Evolutionary conservation across 2,797 vertebrate genomes (phyloP).

Genomic region (Protonibea diacanthus): DNA sequence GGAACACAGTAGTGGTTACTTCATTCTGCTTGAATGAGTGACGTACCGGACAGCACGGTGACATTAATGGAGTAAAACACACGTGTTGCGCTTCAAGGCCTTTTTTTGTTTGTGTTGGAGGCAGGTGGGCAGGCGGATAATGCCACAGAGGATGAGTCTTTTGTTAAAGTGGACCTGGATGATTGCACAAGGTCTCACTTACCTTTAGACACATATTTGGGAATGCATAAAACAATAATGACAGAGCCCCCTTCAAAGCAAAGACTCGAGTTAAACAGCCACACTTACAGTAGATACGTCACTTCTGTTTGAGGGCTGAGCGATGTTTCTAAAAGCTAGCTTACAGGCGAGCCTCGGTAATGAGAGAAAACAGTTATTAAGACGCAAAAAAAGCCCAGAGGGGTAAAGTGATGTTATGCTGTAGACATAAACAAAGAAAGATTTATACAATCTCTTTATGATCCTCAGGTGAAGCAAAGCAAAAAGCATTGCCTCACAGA

Average conservation of each 20-base stretch:
- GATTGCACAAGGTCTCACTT: conserved; percentile 27
- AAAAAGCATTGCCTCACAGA: background rate
- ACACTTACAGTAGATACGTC: conserved; percentile 6
- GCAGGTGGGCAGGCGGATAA: conserved; percentile 39
- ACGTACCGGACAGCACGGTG: background rate
- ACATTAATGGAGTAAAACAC: conserved; percentile 43
- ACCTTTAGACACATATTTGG: conserved; percentile 10
- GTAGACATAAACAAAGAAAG: conserved; percentile 30
- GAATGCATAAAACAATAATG: conserved; percentile 17
- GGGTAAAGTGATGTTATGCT: conserved; percentile 31
- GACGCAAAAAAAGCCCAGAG: background rate
- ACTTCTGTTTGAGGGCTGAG: conserved; percentile 21
- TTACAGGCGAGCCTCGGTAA: conserved; percentile 37
- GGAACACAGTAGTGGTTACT: conserved; percentile 35
- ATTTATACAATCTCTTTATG: conserved; percentile 27
- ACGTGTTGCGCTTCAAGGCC: conserved; percentile 7
- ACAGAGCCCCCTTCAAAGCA: conserved; percentile 38
- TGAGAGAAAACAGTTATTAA: conserved; percentile 43
- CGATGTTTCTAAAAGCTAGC: conserved; percentile 21
- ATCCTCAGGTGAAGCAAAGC: conserved; percentile 27
- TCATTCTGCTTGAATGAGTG: conserved; percentile 43
- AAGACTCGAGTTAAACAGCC: conserved; percentile 10
- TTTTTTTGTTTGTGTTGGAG: conserved; percentile 36
- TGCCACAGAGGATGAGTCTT: conserved; percentile 20
- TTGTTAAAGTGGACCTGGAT: conserved; percentile 18